A percentile compares a stretch with the other conserved stretches of the same genome.
Evolutionary conservation across 2,888 invertebrate genomes (phyloP).

Genomic region (Lochmaea capreae): DNA sequence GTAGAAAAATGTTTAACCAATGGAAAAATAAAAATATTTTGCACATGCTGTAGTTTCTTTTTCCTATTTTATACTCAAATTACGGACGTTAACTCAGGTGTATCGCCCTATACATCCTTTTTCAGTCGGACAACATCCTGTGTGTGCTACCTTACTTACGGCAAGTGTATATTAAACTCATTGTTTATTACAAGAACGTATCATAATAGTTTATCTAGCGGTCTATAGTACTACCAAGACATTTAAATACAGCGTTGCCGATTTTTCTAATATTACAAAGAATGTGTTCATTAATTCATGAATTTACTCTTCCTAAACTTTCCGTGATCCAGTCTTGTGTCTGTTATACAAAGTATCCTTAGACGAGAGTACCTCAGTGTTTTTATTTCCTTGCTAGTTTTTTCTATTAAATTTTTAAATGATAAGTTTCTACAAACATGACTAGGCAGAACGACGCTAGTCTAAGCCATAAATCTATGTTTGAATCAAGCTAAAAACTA

Average conservation of each 20-base stretch:
- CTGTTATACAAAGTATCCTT: too few species aligned
- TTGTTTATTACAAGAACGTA: conserved; percentile 42
- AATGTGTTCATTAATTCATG: too few species aligned
- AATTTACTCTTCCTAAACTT: too few species aligned
- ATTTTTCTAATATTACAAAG: neutral
- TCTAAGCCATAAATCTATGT: too few species aligned
- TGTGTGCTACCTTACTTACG: conserved; percentile 30
- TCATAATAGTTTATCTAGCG: conserved; percentile 32
- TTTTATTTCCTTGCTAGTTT: too few species aligned
- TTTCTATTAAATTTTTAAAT: too few species aligned
- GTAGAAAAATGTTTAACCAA: neutral
- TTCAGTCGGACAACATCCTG: conserved; percentile 32
- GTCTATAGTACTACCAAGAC: conserved; percentile 10
- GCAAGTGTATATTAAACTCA: conserved; percentile 30
- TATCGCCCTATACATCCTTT: conserved; percentile 36
- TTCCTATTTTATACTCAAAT: neutral
- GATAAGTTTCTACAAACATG: too few species aligned
- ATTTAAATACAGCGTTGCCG: conserved; percentile 15
- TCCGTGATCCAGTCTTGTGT: too few species aligned
- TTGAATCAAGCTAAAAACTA: too few species aligned
- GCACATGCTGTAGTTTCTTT: neutral
- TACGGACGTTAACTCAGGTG: conserved; percentile 31
- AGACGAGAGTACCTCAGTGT: too few species aligned
- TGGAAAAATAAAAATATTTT: neutral
- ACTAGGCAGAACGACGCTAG: too few species aligned